A percentile compares a stretch with the other conserved stretches of the same genome.
Evolutionary conservation across 2,888 invertebrate species (phyloP).

Genomic region (Acleris cristana): DNA sequence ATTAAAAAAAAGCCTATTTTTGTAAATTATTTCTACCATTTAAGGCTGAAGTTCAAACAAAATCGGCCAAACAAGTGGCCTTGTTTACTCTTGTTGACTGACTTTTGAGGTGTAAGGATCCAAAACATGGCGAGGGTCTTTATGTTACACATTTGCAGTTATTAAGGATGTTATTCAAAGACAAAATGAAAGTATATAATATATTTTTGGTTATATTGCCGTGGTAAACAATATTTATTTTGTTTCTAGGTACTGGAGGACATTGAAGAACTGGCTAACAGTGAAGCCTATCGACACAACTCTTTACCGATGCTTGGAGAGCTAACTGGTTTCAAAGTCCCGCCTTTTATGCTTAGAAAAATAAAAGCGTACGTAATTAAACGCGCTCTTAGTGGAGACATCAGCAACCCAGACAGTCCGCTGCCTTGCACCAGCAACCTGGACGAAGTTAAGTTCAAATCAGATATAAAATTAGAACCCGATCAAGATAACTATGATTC

Average conservation of each 20-base stretch:
- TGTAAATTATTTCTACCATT: too few relatives aligned
- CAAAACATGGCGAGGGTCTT: too few relatives aligned
- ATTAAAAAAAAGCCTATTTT: too few relatives aligned
- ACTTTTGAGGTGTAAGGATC: too few relatives aligned
- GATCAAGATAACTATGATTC: slow-evolving; percentile 66
- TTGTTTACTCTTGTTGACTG: too few relatives aligned
- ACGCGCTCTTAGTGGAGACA: slow-evolving; percentile 62
- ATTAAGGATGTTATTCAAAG: too few relatives aligned
- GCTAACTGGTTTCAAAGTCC: slow-evolving; percentile 89
- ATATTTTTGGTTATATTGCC: too few relatives aligned
- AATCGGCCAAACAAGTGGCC: too few relatives aligned
- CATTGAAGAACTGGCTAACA: slow-evolving; percentile 88
- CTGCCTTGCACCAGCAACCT: slow-evolving; percentile 67
- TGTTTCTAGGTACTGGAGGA: slow-evolving; percentile 86
- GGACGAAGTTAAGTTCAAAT: slow-evolving; percentile 66
- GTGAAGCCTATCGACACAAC: slow-evolving; percentile 88
- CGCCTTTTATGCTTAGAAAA: slow-evolving; percentile 89
- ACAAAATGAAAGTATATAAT: too few relatives aligned
- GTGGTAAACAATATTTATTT: background rate
- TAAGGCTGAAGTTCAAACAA: too few relatives aligned
- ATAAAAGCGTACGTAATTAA: slow-evolving; percentile 86
- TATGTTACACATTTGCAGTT: too few relatives aligned
- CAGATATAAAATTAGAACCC: slow-evolving; percentile 72
- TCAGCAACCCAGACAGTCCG: slow-evolving; percentile 67
- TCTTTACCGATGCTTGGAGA: slow-evolving; percentile 86